Percentiles rank a stretch among this genome's conserved stretches.
Evolutionary conservation across 2,888 invertebrate genomes (phyloP).

Genomic region (Melieria picta): DNA sequence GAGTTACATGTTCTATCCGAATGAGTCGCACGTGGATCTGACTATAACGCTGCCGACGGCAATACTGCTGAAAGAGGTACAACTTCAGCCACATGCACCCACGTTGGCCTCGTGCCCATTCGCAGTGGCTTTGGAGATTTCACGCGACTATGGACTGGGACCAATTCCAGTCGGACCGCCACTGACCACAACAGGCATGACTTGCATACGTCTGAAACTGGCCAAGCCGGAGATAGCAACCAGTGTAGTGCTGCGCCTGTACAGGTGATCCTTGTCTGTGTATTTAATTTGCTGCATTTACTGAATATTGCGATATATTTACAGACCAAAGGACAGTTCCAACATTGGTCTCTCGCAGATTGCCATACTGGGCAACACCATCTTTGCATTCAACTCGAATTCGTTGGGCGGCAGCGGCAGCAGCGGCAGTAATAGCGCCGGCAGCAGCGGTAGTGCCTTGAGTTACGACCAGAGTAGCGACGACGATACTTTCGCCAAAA

Average conservation of each 20-base stretch:
- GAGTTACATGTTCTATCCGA: constrained; percentile 94
- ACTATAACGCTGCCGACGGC: constrained; percentile 89
- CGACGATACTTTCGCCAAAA: constrained; percentile 65
- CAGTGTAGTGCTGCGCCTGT: constrained; percentile 75
- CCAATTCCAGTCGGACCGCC: constrained; percentile 87
- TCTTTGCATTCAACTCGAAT: constrained; percentile 73
- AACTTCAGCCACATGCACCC: constrained; percentile 86
- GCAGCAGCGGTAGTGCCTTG: constrained; percentile 28
- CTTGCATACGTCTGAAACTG: constrained; percentile 84
- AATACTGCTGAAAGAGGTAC: constrained; percentile 86
- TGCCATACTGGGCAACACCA: constrained; percentile 83
- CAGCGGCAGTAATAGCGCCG: constrained; percentile 7
- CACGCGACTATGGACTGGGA: constrained; percentile 80
- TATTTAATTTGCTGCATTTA: neutral
- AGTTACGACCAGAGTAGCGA: constrained; percentile 51
- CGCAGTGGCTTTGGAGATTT: constrained; percentile 86
- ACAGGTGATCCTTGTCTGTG: constrained; percentile 52
- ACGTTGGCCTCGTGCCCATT: constrained; percentile 88
- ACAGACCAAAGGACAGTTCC: constrained; percentile 86
- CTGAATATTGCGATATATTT: neutral
- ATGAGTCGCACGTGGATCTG: constrained; percentile 88
- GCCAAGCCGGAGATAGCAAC: constrained; percentile 87
- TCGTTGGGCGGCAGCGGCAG: neutral
- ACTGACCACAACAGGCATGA: constrained; percentile 86
- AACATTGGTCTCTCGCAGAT: constrained; percentile 91